Percentiles rank a stretch among this genome's conserved stretches.
phyloP scores from a whole-genome alignment of 2,113 vertebrate genomes.

The Pipa parva region DNA sequence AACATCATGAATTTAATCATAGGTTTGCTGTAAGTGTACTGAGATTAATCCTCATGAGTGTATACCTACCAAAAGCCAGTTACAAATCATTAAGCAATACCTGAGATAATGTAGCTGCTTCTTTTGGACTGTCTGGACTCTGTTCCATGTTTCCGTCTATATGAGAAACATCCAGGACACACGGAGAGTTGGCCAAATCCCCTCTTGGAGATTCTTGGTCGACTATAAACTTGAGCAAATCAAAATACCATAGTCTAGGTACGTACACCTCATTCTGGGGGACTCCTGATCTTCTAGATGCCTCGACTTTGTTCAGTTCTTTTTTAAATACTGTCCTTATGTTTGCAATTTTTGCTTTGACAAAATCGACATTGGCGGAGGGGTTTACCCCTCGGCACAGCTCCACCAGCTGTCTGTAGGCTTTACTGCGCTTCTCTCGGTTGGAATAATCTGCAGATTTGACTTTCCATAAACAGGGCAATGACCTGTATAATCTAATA shows the following conservation, averaged over 20 bases:
- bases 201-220: slow-evolving; percentile 2
- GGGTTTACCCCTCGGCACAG: slow-evolving; percentile 14
- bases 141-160: no score
- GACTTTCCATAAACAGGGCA: slow-evolving; percentile 29
- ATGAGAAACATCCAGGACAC: no score
- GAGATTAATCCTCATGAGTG: no score
- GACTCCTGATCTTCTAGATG: slow-evolving; percentile 21
- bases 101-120: no score
- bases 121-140: no score
- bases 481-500: slow-evolving; percentile 9
- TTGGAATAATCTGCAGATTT: slow-evolving; percentile 19
- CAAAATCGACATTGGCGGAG: slow-evolving; percentile 8
- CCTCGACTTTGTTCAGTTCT: slow-evolving; percentile 21
- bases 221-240: slow-evolving; percentile 13
- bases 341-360: slow-evolving; percentile 30
- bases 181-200: neutral
- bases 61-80: no score
- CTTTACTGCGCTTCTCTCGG: slow-evolving; percentile 7
- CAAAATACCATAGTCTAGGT: slow-evolving; percentile 26
- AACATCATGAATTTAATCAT: no score
- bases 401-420: slow-evolving; percentile 1
- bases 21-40: no score
- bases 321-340: slow-evolving; percentile 25
- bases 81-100: no score
- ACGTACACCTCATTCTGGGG: slow-evolving; percentile 9